phyloP scores from a whole-genome alignment of 2,888 invertebrate species.

The Mythimna impura region DNA sequence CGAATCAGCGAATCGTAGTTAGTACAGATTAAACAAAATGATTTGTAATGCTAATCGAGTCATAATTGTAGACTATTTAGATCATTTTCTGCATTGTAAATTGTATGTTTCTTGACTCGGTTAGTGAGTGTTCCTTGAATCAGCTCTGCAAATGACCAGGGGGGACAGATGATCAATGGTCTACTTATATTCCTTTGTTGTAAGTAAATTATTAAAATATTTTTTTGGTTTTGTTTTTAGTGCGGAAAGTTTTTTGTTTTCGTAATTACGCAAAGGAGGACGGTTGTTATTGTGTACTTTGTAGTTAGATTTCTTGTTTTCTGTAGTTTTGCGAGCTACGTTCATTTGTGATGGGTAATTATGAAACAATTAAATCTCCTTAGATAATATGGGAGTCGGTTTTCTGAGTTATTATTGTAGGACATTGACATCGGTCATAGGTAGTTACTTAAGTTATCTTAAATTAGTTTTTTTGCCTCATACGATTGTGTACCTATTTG shows the following conservation, averaged over 20 bases:
- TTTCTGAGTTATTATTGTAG: too few relatives aligned
- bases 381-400: too few relatives aligned
- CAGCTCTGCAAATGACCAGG: constrained; percentile 35
- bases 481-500: too few relatives aligned
- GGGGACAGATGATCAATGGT: constrained; percentile 36
- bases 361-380: too few relatives aligned
- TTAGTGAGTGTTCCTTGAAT: constrained; percentile 44
- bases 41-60: constrained; percentile 80
- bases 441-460: too few relatives aligned
- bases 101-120: constrained; percentile 64
- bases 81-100: constrained; percentile 70
- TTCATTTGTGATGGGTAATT: background rate
- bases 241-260: constrained; percentile 5
- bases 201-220: background rate
- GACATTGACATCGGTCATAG: too few relatives aligned
- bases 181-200: constrained; percentile 38
- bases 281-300: background rate
- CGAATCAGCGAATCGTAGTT: constrained; percentile 72
- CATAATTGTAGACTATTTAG: constrained; percentile 73
- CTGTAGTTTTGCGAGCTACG: background rate
- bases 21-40: constrained; percentile 77
- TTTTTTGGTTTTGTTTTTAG: background rate
- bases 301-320: background rate
- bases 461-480: too few relatives aligned
- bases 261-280: background rate